Conservation (phyloP, 2,797 vertebrate species). For the Pseudochromis fuscus region DNA sequence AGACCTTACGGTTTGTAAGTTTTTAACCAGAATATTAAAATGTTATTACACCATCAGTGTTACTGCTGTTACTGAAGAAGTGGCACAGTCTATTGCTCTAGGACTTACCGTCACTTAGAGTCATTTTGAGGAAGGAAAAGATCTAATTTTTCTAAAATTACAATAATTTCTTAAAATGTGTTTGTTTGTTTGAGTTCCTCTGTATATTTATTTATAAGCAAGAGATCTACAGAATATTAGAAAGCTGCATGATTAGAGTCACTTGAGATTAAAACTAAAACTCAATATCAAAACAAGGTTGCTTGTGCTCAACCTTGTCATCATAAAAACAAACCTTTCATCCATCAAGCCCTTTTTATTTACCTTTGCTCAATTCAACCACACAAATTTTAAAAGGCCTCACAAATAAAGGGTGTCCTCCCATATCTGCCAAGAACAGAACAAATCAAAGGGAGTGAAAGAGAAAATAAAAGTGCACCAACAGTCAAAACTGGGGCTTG, state of each 20-base stretch:
- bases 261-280: constrained; percentile 32
- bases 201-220: not conserved
- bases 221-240: not conserved
- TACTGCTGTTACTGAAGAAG: not conserved
- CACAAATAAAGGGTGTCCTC: constrained; percentile 14
- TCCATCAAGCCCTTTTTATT: constrained; percentile 9
- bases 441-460: constrained; percentile 39
- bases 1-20: not conserved
- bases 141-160: not conserved
- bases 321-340: not conserved
- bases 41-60: not conserved
- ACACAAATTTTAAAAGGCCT: constrained; percentile 17
- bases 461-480: constrained; percentile 12
- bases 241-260: constrained; percentile 13
- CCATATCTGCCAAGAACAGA: constrained; percentile 22
- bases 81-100: not conserved
- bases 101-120: not conserved
- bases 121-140: constrained; percentile 4
- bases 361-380: constrained; percentile 5
- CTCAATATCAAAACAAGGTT: constrained; percentile 25
- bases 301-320: not conserved
- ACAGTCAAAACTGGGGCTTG: constrained; percentile 20
- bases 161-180: not conserved
- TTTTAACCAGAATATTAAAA: not conserved
- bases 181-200: not conserved